A percentile compares a stretch with the other conserved stretches of the same genome.
phyloP scores from a whole-genome alignment of 2,888 invertebrate species.

The Sinelater perroti region DNA sequence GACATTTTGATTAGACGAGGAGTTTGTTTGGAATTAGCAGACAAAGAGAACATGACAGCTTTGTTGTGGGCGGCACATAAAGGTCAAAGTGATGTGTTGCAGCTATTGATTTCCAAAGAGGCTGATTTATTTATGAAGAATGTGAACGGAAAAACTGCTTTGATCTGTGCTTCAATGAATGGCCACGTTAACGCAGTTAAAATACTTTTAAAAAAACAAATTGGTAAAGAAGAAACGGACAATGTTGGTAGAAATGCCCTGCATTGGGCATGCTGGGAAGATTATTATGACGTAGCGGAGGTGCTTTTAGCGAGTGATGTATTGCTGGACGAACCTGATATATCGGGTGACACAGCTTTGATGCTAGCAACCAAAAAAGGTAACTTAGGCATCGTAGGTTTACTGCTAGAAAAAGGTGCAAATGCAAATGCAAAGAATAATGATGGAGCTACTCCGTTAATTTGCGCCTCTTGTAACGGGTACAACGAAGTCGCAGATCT shows the following conservation, averaged over 20 bases:
- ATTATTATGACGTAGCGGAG: neutral
- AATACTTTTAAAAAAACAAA: neutral
- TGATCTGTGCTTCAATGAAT: neutral
- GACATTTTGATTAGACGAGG: too few relatives aligned
- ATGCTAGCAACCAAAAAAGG: neutral
- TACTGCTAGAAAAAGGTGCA: neutral
- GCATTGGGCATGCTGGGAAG: neutral
- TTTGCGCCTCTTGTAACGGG: neutral
- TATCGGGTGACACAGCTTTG: neutral
- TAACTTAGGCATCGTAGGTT: neutral
- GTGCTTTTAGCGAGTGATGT: neutral
- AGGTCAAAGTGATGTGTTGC: neutral
- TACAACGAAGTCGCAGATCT: neutral
- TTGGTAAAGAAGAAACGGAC: neutral
- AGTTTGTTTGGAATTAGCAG: neutral
- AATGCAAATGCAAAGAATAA: neutral
- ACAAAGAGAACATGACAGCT: neutral
- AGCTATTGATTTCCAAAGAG: neutral
- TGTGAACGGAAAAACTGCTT: neutral
- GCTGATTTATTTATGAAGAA: neutral
- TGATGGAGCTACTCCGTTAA: neutral
- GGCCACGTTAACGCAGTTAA: neutral
- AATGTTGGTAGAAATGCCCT: neutral
- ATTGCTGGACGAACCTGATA: neutral
- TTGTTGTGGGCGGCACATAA: neutral